A percentile compares a stretch with the other conserved stretches of the same genome.
phyloP scores from a whole-genome alignment of 2,113 vertebrate genomes.

The Triplophysa tibetana region DNA sequence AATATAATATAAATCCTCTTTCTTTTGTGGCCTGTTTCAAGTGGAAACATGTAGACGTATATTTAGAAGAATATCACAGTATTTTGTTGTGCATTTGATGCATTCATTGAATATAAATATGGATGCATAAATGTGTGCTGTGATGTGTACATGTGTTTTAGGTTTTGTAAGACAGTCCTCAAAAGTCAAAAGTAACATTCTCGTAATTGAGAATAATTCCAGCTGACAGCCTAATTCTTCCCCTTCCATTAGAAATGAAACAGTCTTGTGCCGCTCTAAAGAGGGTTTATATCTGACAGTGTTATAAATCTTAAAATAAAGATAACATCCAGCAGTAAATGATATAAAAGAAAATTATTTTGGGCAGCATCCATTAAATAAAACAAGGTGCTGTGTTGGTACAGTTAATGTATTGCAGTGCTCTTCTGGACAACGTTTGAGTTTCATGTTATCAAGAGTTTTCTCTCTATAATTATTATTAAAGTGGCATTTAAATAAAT shows the following conservation, averaged over 20 bases:
- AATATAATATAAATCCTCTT: background rate
- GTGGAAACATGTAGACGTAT: constrained; percentile 4
- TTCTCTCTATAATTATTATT: too few species aligned
- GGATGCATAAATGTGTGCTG: background rate
- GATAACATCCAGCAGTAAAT: background rate
- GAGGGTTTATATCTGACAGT: background rate
- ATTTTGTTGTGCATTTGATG: background rate
- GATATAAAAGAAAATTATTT: background rate
- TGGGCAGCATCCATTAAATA: background rate
- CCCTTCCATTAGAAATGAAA: constrained; percentile 7
- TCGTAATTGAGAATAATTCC: constrained; percentile 20
- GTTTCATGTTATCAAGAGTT: too few species aligned
- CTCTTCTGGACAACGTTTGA: too few species aligned
- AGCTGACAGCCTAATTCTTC: constrained; percentile 14
- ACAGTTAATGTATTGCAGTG: too few species aligned
- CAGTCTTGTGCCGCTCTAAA: constrained; percentile 17
- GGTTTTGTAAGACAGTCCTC: constrained; percentile 16
- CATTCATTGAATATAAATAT: background rate
- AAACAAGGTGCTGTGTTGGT: background rate
- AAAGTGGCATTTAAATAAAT: too few species aligned
- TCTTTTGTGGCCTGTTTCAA: constrained; percentile 15
- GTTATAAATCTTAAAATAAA: background rate
- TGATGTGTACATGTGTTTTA: constrained; percentile 12
- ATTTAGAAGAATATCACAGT: background rate
- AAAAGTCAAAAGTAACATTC: background rate